phyloP scores from a whole-genome alignment of 2,113 vertebrate genomes.

The Tetrao urogallus region DNA sequence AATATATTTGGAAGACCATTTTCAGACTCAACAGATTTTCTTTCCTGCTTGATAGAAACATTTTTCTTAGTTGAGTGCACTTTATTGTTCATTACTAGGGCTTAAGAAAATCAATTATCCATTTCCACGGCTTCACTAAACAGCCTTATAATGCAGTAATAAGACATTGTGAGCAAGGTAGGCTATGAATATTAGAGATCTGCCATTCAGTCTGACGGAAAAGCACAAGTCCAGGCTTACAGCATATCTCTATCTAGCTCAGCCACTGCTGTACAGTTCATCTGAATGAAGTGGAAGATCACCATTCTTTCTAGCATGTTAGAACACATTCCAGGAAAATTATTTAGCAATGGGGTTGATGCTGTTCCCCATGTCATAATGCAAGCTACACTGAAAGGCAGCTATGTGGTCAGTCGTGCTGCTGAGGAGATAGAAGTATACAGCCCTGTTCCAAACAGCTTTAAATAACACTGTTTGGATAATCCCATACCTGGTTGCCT shows the following conservation, averaged over 20 bases:
- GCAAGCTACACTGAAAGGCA: not conserved
- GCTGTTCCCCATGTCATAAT: fast-evolving
- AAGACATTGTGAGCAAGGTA: not conserved
- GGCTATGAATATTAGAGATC: not conserved
- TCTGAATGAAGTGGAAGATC: not conserved
- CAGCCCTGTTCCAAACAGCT: not conserved
- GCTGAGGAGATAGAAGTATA: fast-evolving
- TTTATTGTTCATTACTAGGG: not conserved
- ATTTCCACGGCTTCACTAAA: not conserved
- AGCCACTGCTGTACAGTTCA: not conserved
- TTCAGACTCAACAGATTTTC: not conserved
- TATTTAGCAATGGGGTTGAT: not conserved
- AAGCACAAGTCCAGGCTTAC: not conserved
- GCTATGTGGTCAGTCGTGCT: no score
- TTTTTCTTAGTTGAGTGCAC: not conserved
- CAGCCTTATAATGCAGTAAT: not conserved
- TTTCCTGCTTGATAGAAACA: not conserved
- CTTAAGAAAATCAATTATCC: not conserved
- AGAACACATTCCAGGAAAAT: not conserved
- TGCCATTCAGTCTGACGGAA: not conserved
- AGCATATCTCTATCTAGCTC: not conserved
- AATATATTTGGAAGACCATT: not conserved
- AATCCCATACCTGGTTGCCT: fast-evolving
- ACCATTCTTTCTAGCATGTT: not conserved
- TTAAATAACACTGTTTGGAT: not conserved